Conservation (phyloP, 2,113 vertebrate genomes). For the Aix galericulata region DNA sequence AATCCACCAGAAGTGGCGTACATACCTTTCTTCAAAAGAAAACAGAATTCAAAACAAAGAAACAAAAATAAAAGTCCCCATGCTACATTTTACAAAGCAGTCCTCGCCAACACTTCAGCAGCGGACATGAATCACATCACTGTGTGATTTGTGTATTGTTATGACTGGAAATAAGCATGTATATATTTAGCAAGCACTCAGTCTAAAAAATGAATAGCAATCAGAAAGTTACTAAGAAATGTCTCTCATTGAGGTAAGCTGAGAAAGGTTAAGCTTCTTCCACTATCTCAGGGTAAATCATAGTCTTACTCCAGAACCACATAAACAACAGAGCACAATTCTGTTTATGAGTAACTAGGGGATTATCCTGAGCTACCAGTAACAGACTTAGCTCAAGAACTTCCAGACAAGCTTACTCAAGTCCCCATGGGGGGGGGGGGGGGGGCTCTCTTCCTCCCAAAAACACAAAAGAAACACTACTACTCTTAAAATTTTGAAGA, state of each 20-base stretch:
- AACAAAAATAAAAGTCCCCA: background rate
- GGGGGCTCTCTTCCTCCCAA: accelerated
- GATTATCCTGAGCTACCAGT: background rate
- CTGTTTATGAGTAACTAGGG: background rate
- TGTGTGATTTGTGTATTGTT: slow-evolving; percentile 17
- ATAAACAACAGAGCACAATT: background rate
- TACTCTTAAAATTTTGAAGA: background rate
- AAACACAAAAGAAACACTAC: background rate
- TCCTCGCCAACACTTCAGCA: background rate
- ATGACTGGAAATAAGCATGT: slow-evolving; percentile 16
- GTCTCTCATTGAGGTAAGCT: background rate
- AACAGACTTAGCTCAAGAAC: background rate
- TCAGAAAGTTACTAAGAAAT: background rate
- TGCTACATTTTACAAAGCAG: background rate
- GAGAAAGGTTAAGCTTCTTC: background rate
- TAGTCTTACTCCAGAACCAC: background rate
- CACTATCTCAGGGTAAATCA: background rate
- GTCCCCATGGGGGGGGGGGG: background rate
- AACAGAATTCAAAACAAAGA: background rate
- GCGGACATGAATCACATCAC: background rate
- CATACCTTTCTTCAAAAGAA: slow-evolving; percentile 19
- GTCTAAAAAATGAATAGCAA: background rate
- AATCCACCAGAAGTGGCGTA: background rate
- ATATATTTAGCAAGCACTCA: slow-evolving; percentile 27
- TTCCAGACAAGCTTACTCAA: background rate